Base-by-base conservation (phyloP, 2,113 vertebrate genomes). In the Conger conger region DNA sequence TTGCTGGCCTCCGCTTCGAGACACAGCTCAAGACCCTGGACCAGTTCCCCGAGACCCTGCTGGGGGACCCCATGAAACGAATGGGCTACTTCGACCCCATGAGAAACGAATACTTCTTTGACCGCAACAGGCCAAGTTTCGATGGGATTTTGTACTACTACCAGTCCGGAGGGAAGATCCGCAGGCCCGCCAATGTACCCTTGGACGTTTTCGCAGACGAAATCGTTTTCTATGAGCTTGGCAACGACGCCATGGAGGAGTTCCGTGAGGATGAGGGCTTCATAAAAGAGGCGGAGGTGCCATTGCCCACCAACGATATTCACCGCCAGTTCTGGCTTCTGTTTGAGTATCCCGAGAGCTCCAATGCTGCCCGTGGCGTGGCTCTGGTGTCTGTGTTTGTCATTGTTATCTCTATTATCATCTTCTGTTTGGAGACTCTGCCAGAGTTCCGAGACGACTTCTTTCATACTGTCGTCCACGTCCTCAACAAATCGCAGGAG, bases 21-120 rank as follows among this genome's bases (percentile, higher is more conserved):
- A 99, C 98, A 0, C 94, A 96, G 84, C 96, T 98, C 82, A 96
- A 96, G 93, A 99, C 97, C 7, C 94, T 99, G 23, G 94, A 93
- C 88, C 97, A 98, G 90, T 99, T 99, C 90, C 97, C 98, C 0
- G 97, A 99, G 3, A 99, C 98, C 1, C 93, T 99, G 16, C 92
- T 99, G 0, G 98, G 98, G 80, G 96, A 99, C 85, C 94, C 96
- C 0, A 93, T 93, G 0, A 99, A 99, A 92, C 96, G 98, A 91
- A 96, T 97, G 95, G 93, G 94, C 4, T 99, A 97, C 92, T 99
- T 99, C n/a, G 98, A 99, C 92, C 97, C 97, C 63, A 98, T 99
- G 97, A 97, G 97, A 88, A 99, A 99, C 0, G 97, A 99, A 6
- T 99, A 99, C 84, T 99, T 99, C 92, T 99, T 99, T 76, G 98